Conservation (phyloP, 2,888 invertebrate species). For the Anthophora plumipes region DNA sequence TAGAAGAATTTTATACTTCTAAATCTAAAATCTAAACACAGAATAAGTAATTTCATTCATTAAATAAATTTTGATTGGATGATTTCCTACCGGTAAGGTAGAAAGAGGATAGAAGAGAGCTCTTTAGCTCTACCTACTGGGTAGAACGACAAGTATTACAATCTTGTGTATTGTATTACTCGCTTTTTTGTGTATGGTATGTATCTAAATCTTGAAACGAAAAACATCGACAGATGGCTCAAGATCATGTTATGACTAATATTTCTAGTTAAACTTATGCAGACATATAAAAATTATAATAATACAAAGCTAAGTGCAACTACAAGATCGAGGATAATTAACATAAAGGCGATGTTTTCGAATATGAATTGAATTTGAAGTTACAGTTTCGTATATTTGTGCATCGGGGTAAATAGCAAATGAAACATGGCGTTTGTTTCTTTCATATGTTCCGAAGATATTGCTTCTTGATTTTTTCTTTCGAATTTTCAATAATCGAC, state of each 20-base stretch:
- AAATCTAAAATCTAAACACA: slow-evolving; percentile 7
- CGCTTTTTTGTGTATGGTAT: slow-evolving; percentile 63
- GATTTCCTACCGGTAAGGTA: slow-evolving; percentile 53
- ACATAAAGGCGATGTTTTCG: slow-evolving; percentile 50
- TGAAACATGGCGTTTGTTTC: slow-evolving; percentile 83
- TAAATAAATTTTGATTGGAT: slow-evolving; percentile 55
- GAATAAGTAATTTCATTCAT: slow-evolving; percentile 17
- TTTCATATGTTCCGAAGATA: slow-evolving; percentile 77
- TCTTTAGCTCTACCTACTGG: slow-evolving; percentile 67
- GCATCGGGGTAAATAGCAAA: slow-evolving; percentile 76
- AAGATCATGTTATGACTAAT: slow-evolving; percentile 81
- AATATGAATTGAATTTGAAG: slow-evolving; percentile 60
- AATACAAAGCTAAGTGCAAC: slow-evolving; percentile 60
- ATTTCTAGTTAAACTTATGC: slow-evolving; percentile 69
- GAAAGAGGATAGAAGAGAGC: slow-evolving; percentile 31
- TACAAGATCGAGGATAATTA: slow-evolving; percentile 31
- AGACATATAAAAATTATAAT: slow-evolving; percentile 53
- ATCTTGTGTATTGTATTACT: slow-evolving; percentile 64
- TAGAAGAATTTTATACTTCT: neutral
- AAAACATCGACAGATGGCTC: slow-evolving; percentile 82
- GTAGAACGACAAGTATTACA: slow-evolving; percentile 60
- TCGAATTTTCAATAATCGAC: slow-evolving; percentile 37
- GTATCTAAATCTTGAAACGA: slow-evolving; percentile 72
- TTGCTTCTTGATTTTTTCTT: slow-evolving; percentile 66
- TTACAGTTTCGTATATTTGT: slow-evolving; percentile 69